Conservation (phyloP, 2,113 vertebrate genomes). For the Eleginops maclovinus region DNA sequence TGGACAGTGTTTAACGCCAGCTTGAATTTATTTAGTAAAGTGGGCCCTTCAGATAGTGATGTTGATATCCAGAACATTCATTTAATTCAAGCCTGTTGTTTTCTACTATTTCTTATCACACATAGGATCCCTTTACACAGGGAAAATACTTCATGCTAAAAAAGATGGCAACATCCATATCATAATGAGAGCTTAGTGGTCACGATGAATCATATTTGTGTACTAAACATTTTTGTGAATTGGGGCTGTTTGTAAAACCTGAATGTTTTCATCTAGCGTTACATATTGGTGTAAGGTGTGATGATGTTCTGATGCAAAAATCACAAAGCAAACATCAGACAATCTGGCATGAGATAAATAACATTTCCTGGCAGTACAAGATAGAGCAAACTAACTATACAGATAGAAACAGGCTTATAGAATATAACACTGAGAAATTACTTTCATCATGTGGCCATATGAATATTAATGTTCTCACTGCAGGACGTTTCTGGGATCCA, state of each 20-base stretch:
- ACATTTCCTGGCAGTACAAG: constrained; percentile 6
- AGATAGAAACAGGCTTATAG: constrained; percentile 11
- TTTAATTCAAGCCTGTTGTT: too few species aligned
- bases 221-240: constrained; percentile 13
- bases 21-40: constrained; percentile 33
- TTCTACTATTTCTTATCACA: neutral
- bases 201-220: constrained; percentile 5
- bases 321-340: constrained; percentile 27
- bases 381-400: neutral
- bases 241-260: constrained; percentile 12
- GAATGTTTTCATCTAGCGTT: constrained; percentile 20
- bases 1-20: constrained; percentile 16
- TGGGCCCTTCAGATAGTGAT: constrained; percentile 10
- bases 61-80: neutral
- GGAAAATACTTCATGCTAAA: neutral
- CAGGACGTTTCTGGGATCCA: constrained; percentile 40
- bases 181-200: neutral
- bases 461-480: constrained; percentile 50
- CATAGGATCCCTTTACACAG: neutral
- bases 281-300: constrained; percentile 18
- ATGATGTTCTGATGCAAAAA: constrained; percentile 24
- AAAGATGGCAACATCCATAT: neutral
- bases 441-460: constrained; percentile 38
- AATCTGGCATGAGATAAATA: constrained; percentile 17
- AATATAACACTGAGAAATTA: constrained; percentile 22